Evolutionary conservation across 2,797 vertebrate genomes (phyloP).

Genomic region (Neostethus bicornis): DNA sequence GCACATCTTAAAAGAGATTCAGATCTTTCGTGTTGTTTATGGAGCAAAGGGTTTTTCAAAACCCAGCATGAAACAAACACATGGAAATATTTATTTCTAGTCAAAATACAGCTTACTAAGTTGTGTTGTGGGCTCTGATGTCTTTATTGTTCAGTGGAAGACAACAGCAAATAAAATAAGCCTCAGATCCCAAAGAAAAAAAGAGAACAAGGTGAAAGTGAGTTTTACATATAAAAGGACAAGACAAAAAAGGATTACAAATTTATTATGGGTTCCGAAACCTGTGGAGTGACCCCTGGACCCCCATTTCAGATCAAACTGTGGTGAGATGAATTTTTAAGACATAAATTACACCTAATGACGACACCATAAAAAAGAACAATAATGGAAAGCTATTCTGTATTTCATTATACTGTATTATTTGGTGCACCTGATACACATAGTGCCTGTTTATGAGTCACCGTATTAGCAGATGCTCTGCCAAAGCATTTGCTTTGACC

Average conservation of each 20-base stretch:
- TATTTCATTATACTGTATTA: constrained; percentile 99
- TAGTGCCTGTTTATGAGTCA: constrained; percentile 99
- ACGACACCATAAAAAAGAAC: constrained; percentile 99
- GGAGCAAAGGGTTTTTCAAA: constrained; percentile 48
- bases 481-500: constrained; percentile 99
- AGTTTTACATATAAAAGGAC: constrained; percentile 84
- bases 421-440: constrained; percentile 99
- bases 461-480: constrained; percentile 99
- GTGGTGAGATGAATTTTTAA: constrained; percentile 93
- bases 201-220: constrained; percentile 72
- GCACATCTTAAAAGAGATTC: constrained; percentile 66
- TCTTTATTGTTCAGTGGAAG: constrained; percentile 68
- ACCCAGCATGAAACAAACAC: constrained; percentile 62
- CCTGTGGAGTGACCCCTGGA: constrained; percentile 95
- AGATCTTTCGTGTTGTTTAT: constrained; percentile 65
- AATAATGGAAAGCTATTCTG: constrained; percentile 99
- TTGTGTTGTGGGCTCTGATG: constrained; percentile 75
- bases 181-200: constrained; percentile 77
- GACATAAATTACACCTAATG: constrained; percentile 99
- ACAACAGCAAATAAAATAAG: constrained; percentile 75
- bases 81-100: constrained; percentile 72
- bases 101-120: constrained; percentile 70
- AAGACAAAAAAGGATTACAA: constrained; percentile 73
- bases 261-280: constrained; percentile 86
- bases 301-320: constrained; percentile 95